Conservation (phyloP, 2,113 vertebrate genomes). For the Isichthys henryi region DNA sequence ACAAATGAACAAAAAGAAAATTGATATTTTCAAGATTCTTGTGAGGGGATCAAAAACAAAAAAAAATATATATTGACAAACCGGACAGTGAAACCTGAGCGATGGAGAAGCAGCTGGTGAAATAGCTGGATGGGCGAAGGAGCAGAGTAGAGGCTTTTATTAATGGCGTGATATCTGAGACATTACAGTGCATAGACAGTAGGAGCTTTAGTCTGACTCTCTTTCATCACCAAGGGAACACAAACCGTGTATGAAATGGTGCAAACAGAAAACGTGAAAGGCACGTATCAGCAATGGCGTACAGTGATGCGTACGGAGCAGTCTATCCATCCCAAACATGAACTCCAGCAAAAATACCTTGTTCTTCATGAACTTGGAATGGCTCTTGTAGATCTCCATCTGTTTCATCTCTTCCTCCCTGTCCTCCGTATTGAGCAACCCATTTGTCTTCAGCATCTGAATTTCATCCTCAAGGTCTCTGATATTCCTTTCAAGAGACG, state of each 20-base stretch:
- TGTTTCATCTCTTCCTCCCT: slow-evolving; percentile 98
- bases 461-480: slow-evolving; percentile 98
- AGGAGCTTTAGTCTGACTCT: background rate
- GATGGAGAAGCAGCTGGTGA: background rate
- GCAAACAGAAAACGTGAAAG: background rate
- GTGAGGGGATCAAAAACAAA: background rate
- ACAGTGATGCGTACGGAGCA: background rate
- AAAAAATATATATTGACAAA: background rate
- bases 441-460: slow-evolving; percentile 96
- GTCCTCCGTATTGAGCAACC: slow-evolving; percentile 88
- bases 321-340: background rate
- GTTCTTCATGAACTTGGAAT: slow-evolving; percentile 99
- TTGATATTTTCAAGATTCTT: background rate
- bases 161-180: background rate
- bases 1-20: background rate
- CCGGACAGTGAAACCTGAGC: background rate
- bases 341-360: slow-evolving; percentile 67
- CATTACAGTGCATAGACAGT: background rate
- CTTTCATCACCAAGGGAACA: background rate
- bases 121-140: background rate
- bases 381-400: slow-evolving; percentile 99
- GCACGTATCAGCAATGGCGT: background rate
- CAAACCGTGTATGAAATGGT: background rate
- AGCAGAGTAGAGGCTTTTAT: background rate
- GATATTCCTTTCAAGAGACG: slow-evolving; percentile 94